Conservation (phyloP, 2,888 invertebrate genomes). For the Rotaria sp. region DNA sequence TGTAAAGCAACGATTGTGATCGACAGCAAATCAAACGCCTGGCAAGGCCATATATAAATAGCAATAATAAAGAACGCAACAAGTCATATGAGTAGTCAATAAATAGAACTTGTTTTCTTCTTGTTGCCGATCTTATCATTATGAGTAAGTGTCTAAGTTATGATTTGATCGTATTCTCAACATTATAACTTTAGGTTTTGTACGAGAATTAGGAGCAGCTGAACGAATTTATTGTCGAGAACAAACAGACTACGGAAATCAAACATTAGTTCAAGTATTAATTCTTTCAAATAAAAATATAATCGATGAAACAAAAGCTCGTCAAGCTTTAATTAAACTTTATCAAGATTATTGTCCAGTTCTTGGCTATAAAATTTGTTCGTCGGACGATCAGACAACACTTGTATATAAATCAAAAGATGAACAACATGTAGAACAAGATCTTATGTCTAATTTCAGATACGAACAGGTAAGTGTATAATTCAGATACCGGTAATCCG, state of each 20-base stretch:
- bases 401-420: not conserved
- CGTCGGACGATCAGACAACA: not conserved
- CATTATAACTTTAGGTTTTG: not conserved
- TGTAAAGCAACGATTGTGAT: not conserved
- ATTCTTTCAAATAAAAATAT: not conserved
- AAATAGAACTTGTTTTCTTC: not conserved
- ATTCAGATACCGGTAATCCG: no score
- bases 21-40: not conserved
- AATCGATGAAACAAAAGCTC: not conserved
- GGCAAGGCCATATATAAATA: not conserved
- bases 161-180: not conserved
- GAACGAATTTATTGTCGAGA: conserved; percentile 7
- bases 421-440: not conserved
- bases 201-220: conserved; percentile 1
- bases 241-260: conserved; percentile 24
- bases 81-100: not conserved
- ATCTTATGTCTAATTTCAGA: not conserved
- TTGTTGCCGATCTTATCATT: not conserved
- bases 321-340: not conserved
- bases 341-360: not conserved
- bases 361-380: not conserved
- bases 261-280: conserved; percentile 11
- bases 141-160: not conserved
- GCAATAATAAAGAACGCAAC: not conserved
- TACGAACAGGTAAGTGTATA: not conserved